Evolutionary conservation across 2,113 vertebrate species (phyloP), one percentile per base, ranked within the genome.

Genomic region (Trochalopteron elliotii): DNA sequence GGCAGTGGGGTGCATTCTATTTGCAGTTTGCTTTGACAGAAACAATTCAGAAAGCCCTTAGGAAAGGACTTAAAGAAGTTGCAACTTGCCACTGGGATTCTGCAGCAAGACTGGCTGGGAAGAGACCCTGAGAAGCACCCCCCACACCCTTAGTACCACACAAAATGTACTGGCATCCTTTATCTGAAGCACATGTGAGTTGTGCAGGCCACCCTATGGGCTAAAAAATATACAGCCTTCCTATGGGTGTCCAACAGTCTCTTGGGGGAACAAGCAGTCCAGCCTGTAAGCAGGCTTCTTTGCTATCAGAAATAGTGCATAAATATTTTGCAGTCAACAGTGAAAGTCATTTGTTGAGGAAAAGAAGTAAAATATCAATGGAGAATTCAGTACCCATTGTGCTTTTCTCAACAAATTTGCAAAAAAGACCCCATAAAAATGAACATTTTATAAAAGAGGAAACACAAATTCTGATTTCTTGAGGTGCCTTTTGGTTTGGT

Each of bases 51-150:
- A 93, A 93, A 90, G 63, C 15, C 8, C 27, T 77, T 59, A 4
- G 20, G 60, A 78, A 87, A 81, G 15, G 33, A 45, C 25, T 69
- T 69, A 27, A 50, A 57, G 53, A 44, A 70, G 19, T 14, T 83
- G 30, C 33, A 49, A n/a, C 30, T 80, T 74, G 45, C 37, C 88
- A 8, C 45, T 44, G n/a, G 5, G 8, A 21, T 61, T 35, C 50
- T 74, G 23, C 67, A 60, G 40, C 30, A 67, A 50, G 52, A 42
- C 33, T 16, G 14, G 28, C 15, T 72, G 12, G 16, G 11, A 24
- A 65, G n/a, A 45, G 15, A 49, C 18, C 5, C 27, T 3, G 4
- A 82, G 40, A 79, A 79, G 12, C 1, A 0, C 10, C 30, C 0
- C 27, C 0, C 9, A 6, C 5, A 3, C 5, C 44, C 40, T 31